A percentile compares a stretch with the other conserved stretches of the same genome.
These are phyloP conservation scores for Hypotaenidia okinawae DNA, from an alignment of 2,797 vertebrate species.

Conservation along the genomic window DNA sequence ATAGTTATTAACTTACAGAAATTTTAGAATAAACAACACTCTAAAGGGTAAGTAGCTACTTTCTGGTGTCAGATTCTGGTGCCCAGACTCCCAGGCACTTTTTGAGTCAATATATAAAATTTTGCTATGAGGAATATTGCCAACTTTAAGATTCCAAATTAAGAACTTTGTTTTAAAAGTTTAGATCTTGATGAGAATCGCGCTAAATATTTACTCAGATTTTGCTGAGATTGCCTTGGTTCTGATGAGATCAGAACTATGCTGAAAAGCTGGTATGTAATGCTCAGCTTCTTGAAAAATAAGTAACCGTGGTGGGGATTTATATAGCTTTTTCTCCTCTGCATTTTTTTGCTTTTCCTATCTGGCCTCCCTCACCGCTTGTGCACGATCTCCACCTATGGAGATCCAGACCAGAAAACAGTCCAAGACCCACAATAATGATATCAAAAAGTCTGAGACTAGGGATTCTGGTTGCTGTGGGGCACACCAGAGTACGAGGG, in stretches of 20 bases:
- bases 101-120: not conserved
- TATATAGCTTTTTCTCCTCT: not conserved
- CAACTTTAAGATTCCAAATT: not conserved
- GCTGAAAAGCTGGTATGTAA: not conserved
- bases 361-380: not conserved
- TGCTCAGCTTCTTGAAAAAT: not conserved
- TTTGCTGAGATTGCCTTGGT: not conserved
- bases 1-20: not conserved
- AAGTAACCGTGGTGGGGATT: fast-evolving
- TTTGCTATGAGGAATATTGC: not conserved
- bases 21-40: not conserved
- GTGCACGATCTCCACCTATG: not conserved
- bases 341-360: not conserved
- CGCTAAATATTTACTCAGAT: not conserved
- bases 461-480: not conserved
- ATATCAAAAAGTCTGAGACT: not conserved
- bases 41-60: not conserved
- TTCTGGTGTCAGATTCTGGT: not conserved
- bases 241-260: not conserved
- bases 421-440: not conserved
- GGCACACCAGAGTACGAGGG: fast-evolving
- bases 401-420: not conserved
- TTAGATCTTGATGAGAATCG: not conserved
- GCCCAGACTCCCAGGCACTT: not conserved
- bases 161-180: not conserved